Base-by-base conservation (phyloP, 2,797 vertebrate genomes). In the Diplodus sargus region DNA sequence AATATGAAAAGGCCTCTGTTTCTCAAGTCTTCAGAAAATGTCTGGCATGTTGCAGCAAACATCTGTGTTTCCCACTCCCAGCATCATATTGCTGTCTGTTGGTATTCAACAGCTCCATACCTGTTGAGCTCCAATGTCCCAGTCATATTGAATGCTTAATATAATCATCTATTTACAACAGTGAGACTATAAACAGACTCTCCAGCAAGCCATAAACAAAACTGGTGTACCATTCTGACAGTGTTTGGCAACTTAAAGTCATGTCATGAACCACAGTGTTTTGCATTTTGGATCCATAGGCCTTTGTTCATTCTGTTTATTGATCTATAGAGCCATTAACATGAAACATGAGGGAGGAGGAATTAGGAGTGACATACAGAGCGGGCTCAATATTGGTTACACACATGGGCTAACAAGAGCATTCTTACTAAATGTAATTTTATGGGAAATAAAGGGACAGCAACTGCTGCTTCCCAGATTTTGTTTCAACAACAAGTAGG, bases 111-210 rank as follows among this genome's bases (percentile, higher is more conserved):
- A 70, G 6, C 56, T 63, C 49, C n/a, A 43, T 3, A 7, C 3
- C 9, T 52, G 65, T 6, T 45, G 20, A 51, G 28, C 30, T 70
- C 30, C 39, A 30, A 28, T 20, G 42, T 25, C 53, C 16, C 17
- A 13, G 34, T 28, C 11, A 23, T 14, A 10, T 22, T 42, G 12
- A 34, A 39, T 39, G 22, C 11, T 18, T 42, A 30, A 54, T 16
- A 18, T 48, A 42, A 48, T 53, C 25, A 53, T 49, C 22, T 52
- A 59, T 53, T 60, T 48, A 45, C 43, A 74, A 43, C 53, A 71
- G 23, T 22, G 5, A 53, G 18, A 39, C 34, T 39, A 20, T 61
- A 47, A 16, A 58, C 47, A 23, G 8, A 61, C 3, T 53, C 7
- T 61, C n/a, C 34, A 59, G 30, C 4, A 13, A 70, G 49, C 12